A percentile compares a stretch with the other conserved stretches of the same genome.
Evolutionary conservation across 64 coral and sea anemone genomes (phyloP).

Genomic region (Pachyseris speciosa): DNA sequence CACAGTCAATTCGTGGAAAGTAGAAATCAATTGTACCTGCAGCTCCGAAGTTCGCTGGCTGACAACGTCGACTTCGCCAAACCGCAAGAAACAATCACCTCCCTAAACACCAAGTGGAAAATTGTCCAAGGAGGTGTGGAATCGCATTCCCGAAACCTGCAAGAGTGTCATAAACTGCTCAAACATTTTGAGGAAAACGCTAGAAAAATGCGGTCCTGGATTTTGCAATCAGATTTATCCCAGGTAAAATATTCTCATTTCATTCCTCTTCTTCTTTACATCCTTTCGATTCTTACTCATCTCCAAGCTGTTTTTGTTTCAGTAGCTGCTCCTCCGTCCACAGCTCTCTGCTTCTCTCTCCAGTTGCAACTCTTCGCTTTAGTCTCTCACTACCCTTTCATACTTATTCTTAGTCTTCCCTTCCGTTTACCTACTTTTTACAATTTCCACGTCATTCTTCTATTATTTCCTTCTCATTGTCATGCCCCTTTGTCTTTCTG

Average conservation of each 20-base stretch:
- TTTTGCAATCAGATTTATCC: constrained; percentile 60
- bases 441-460: no score
- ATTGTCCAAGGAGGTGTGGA: constrained; percentile 61
- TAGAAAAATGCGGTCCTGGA: constrained; percentile 71
- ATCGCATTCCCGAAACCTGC: constrained; percentile 34
- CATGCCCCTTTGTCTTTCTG: no score
- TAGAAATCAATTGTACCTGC: constrained; percentile 70
- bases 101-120: constrained; percentile 83
- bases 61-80: constrained; percentile 83
- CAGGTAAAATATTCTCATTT: constrained; percentile 18
- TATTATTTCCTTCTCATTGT: no score
- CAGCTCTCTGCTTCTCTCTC: no score
- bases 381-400: no score
- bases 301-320: neutral
- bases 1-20: constrained; percentile 75
- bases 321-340: no score
- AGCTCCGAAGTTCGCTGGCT: constrained; percentile 53
- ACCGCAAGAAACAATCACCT: constrained; percentile 65
- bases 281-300: no score
- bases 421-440: no score
- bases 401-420: no score
- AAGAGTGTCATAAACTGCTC: constrained; percentile 66
- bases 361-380: no score
- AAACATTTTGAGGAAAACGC: constrained; percentile 74
- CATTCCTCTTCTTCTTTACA: neutral